Evolutionary conservation across 2,797 vertebrate genomes (phyloP), one percentile per base, ranked within the genome.

Genomic region (Macropodus opercularis): DNA sequence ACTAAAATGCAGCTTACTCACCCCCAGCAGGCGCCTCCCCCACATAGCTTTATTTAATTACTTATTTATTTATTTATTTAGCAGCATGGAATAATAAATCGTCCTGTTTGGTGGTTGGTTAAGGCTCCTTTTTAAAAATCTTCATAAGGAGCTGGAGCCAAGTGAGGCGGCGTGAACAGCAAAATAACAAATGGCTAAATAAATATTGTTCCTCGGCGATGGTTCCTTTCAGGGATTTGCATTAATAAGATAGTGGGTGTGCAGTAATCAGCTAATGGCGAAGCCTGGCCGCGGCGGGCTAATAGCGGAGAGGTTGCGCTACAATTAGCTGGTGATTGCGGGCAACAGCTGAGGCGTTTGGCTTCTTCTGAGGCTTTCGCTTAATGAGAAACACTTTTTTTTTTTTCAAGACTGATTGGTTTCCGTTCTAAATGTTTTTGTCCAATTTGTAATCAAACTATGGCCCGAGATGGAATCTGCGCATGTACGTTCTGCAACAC

Each of bases 81-180:
- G 80, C 59, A 43, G 75, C 66, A 75, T 51, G 80, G 77, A 72
- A 85, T 89, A 82, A 84, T 87, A 84, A 87, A 86, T 85, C 36
- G 34, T 59, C 67, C 57, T 81, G 72, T 77, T 68, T 72, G 74
- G 76, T 75, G 49, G 69, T 74, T 72, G 71, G 62, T 88, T 87
- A 85, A 87, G 80, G 80, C 79, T 86, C 85, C 85, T n/a, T n/a
- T n/a, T 87, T 90, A 90, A 83, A 73, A 72, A 79, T 72, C 49
- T 60, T 60, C 74, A 50, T 66, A 70, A 77, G 35, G 72, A 65
- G 13, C 1, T 4, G 31, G 46, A 62, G 64, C 61, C 57, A 54
- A 38, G 68, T 15, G 74, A 69, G 78, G 60, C 64, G 36, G 55
- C 75, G 77, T 42, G 69, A 67, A 72, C 49, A 60, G 76, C 66